Evolutionary conservation across 2,888 invertebrate genomes (phyloP).

Genomic region (Agonopterix alstromeriana): DNA sequence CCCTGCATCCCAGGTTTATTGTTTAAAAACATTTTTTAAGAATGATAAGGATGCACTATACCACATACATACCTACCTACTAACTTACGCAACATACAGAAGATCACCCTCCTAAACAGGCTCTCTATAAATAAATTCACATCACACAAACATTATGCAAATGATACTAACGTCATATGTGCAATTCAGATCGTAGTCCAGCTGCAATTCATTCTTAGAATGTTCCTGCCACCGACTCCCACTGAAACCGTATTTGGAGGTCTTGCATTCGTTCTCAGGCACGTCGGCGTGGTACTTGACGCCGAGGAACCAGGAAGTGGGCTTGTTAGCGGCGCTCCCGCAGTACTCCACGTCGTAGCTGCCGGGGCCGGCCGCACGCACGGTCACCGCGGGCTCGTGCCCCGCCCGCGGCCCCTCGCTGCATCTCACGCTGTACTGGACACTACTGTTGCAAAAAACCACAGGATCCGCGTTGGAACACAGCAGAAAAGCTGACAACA

Average conservation of each 20-base stretch:
- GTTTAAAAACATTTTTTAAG: too few species aligned
- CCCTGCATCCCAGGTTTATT: too few species aligned
- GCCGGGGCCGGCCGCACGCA: constrained; percentile 28
- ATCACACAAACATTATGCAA: not conserved
- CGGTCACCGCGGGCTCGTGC: constrained; percentile 6
- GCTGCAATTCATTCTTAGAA: too few species aligned
- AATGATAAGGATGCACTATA: too few species aligned
- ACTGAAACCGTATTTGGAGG: too few species aligned
- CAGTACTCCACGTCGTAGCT: constrained; percentile 43
- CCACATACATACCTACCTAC: too few species aligned
- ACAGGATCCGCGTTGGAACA: too few species aligned
- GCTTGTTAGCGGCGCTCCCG: constrained; percentile 17
- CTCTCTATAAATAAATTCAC: not conserved
- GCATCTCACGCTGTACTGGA: constrained; percentile 22
- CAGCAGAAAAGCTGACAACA: too few species aligned
- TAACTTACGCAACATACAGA: not conserved
- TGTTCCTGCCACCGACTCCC: too few species aligned
- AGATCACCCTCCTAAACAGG: not conserved
- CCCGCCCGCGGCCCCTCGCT: constrained; percentile 12
- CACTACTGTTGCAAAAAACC: too few species aligned
- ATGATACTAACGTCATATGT: constrained; percentile 30
- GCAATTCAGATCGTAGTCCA: constrained; percentile 22
- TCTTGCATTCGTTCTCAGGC: too few species aligned
- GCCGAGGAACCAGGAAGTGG: constrained; percentile 26
- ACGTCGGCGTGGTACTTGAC: too few species aligned